These are phyloP conservation scores for Xenentodon cancila DNA, from an alignment of 2,797 vertebrate species.

Conservation along the genomic window DNA sequence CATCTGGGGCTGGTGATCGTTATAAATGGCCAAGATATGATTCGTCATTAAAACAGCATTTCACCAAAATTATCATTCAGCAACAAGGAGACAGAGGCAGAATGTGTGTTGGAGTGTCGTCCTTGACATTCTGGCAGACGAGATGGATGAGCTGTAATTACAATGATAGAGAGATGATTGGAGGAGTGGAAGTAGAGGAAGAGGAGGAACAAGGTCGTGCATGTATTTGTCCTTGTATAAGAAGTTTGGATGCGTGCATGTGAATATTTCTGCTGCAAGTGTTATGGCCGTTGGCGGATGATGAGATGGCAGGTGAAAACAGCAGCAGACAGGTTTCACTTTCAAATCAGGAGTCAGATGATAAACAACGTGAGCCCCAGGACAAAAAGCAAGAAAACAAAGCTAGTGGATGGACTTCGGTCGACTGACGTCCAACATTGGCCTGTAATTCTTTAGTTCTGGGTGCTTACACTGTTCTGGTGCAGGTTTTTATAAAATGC, in stretches of 20 bases:
- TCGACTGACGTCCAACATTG: no score
- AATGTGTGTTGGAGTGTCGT: slow-evolving; percentile 39
- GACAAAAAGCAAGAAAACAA: background rate
- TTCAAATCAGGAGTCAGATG: slow-evolving; percentile 32
- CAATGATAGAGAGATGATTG: slow-evolving; percentile 70
- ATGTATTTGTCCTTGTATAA: slow-evolving; percentile 58
- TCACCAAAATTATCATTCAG: slow-evolving; percentile 60
- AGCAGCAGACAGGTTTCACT: slow-evolving; percentile 20
- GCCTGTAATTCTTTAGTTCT: no score
- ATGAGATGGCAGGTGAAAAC: slow-evolving; percentile 18
- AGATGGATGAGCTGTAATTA: slow-evolving; percentile 79
- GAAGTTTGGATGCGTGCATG: slow-evolving; percentile 8
- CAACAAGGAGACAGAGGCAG: slow-evolving; percentile 40
- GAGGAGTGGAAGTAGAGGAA: slow-evolving; percentile 40
- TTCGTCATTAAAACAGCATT: slow-evolving; percentile 66
- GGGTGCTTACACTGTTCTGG: no score
- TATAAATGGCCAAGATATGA: slow-evolving; percentile 69
- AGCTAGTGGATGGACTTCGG: no score
- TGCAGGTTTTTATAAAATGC: no score
- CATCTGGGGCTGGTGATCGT: slow-evolving; percentile 45
- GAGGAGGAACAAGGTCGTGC: slow-evolving; percentile 62
- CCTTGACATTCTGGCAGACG: slow-evolving; percentile 67
- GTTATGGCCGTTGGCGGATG: slow-evolving; percentile 23
- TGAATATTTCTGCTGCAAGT: slow-evolving; percentile 40
- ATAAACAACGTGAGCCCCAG: background rate